Evolutionary conservation across 2,888 invertebrate genomes (phyloP).

Genomic region (Fissipunctia ypsillon): DNA sequence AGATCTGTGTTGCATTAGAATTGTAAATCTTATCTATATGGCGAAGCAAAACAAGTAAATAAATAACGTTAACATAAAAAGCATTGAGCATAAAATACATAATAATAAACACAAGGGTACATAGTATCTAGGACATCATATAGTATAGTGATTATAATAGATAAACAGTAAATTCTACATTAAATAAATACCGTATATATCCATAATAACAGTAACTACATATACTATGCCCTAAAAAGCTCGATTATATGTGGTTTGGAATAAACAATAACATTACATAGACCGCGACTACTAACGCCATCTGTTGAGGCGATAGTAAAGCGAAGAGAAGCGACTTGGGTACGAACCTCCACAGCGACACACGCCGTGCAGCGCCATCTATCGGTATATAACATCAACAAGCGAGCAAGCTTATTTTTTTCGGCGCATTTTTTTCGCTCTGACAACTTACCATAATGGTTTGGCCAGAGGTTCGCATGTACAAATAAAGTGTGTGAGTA

Average conservation of each 20-base stretch:
- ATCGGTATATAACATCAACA: slow-evolving; percentile 73
- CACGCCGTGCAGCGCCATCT: slow-evolving; percentile 80
- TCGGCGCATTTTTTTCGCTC: slow-evolving; percentile 72
- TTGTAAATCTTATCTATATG: slow-evolving; percentile 52
- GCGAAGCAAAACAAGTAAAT: slow-evolving; percentile 33
- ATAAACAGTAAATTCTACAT: slow-evolving; percentile 15
- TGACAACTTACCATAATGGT: slow-evolving; percentile 88
- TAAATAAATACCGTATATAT: slow-evolving; percentile 26
- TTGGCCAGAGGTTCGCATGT: slow-evolving; percentile 88
- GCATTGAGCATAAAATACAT: slow-evolving; percentile 24
- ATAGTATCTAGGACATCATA: slow-evolving; percentile 21
- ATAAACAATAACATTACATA: slow-evolving; percentile 41
- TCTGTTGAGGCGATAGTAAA: slow-evolving; percentile 61
- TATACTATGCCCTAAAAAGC: slow-evolving; percentile 43
- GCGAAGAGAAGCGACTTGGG: slow-evolving; percentile 56
- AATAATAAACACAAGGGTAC: slow-evolving; percentile 16
- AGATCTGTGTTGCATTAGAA: slow-evolving; percentile 48
- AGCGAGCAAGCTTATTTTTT: slow-evolving; percentile 79
- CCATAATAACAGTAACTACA: slow-evolving; percentile 20
- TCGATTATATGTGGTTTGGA: slow-evolving; percentile 18
- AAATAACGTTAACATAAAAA: slow-evolving; percentile 45
- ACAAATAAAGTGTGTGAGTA: slow-evolving; percentile 85
- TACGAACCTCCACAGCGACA: slow-evolving; percentile 65
- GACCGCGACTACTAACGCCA: slow-evolving; percentile 65
- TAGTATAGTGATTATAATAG: neutral